These are phyloP conservation scores for Cairina moschata DNA, from an alignment of 2,113 vertebrate genomes.

Conservation along the genomic window DNA sequence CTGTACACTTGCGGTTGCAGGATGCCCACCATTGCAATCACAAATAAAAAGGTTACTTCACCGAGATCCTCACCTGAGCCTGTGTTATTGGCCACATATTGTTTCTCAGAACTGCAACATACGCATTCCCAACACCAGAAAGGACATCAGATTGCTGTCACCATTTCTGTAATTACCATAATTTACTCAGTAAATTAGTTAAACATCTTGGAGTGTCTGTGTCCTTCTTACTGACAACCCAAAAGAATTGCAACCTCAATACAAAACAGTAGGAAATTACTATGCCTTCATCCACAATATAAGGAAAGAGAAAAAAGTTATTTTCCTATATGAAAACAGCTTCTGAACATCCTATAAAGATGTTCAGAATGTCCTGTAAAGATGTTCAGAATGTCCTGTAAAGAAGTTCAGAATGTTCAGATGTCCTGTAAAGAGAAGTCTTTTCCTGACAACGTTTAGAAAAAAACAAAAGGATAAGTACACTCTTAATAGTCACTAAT, in stretches of 20 bases:
- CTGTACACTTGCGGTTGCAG: too few species aligned
- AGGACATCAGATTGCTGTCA: not conserved
- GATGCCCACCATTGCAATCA: too few species aligned
- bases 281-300: not conserved
- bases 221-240: not conserved
- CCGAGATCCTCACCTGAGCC: too few species aligned
- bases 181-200: not conserved
- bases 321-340: not conserved
- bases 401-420: too few species aligned
- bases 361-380: too few species aligned
- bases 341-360: not conserved
- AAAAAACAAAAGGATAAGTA: not conserved
- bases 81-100: too few species aligned
- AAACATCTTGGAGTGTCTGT: not conserved
- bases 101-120: not conserved
- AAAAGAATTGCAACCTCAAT: not conserved
- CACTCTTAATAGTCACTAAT: not conserved
- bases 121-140: not conserved
- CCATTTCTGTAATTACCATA: not conserved
- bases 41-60: too few species aligned
- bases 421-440: not conserved
- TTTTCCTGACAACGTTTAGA: not conserved
- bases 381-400: too few species aligned
- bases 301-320: not conserved
- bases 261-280: not conserved